Base-by-base conservation (phyloP, 2,888 invertebrate genomes). In the Aphidoletes aphidimyza region DNA sequence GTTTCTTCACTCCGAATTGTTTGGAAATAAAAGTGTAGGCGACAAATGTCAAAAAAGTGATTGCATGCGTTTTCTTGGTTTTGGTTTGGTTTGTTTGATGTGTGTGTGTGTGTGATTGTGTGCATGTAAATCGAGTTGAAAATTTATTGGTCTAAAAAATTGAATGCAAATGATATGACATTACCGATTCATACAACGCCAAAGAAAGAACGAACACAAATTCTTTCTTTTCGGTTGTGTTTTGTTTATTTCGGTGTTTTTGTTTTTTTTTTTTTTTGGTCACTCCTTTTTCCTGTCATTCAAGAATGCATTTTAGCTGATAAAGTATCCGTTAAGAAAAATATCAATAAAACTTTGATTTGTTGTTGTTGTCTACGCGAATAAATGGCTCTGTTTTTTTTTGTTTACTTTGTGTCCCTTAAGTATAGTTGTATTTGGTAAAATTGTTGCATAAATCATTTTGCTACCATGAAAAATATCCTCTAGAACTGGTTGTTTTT, bases 331-430 rank as follows among this genome's bases (percentile, higher is more conserved):
- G 30, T 69, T 69, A 69, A 69, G 69, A 69, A 69, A 54, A 69
- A 69, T 69, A 69, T 69, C 34, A 69, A 11, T 30, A 30, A 69
- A 69, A 69, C 26, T 69, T 69, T 69, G 34, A 69, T 69, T 69
- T 30, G 3, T 54, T 22, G 6, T 54, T 47, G 9, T 47, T 47
- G 9, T 47, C 47, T 47, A 47, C 47, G 47, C 17, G 47, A 47
- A 47, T 47, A 17, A 47, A 6, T 42, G 14, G 42, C 42, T 42
- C 42, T 42, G 6, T 42, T 6, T 42, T 42, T n/a, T n/a, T n/a
- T n/a, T n/a, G n/a, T n/a, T n/a, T n/a, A n/a, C n/a, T 11, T 69
- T 69, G 69, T 69, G 69, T 69, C 69, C 69, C 69, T 69, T 30
- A 69, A 30, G 69, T 69, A 30, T 30, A 11, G n/a, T 30, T n/a